Base-by-base conservation (phyloP, 2,797 vertebrate species). In the Pempheris klunzingeri region DNA sequence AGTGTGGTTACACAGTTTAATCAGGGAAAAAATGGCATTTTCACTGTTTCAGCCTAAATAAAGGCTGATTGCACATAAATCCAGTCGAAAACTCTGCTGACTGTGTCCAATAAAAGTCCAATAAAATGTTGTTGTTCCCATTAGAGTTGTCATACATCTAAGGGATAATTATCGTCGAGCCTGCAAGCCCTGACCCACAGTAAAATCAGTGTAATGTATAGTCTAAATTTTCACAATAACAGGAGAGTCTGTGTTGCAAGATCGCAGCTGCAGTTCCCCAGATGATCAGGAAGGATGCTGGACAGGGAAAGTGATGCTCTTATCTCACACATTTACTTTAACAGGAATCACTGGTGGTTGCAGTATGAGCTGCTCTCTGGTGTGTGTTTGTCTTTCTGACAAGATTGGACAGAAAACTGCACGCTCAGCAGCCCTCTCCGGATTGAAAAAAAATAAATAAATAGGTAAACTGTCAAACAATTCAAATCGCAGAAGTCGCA, bases 271-370 rank as follows among this genome's bases (percentile, higher is more conserved):
- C 64, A 53, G 43, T 61, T 74, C 53, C 71, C 70, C 41, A 22
- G 67, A 69, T 81, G 75, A 87, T 81, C 70, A 69, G 61, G 24
- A 71, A 61, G 55, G 47, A 80, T 74, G 59, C 41, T 28, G 62
- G 22, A 80, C 12, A 39, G 55, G 17, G 39, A 74, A 78, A 84
- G 67, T 54, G 64, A 75, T 74, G 74, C 57, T 73, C 87, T 87
- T 87, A 92, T 88, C 81, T 74, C 41, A 49, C 63, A 77, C 61
- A 63, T 72, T 82, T 50, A 59, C 76, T 84, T 71, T 54, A n/a
- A 49, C 47, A 66, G 63, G 50, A 83, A 80, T 80, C 73, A 78
- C 58, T 43, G 1, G 43, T 0, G 17, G 76, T 32, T 81, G 50
- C 80, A 76, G 65, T 20, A 28, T n/a, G n/a, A 18, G 61, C 55